phyloP scores from a whole-genome alignment of 1,140 invertebrate genomes.

The Halesus radiatus region DNA sequence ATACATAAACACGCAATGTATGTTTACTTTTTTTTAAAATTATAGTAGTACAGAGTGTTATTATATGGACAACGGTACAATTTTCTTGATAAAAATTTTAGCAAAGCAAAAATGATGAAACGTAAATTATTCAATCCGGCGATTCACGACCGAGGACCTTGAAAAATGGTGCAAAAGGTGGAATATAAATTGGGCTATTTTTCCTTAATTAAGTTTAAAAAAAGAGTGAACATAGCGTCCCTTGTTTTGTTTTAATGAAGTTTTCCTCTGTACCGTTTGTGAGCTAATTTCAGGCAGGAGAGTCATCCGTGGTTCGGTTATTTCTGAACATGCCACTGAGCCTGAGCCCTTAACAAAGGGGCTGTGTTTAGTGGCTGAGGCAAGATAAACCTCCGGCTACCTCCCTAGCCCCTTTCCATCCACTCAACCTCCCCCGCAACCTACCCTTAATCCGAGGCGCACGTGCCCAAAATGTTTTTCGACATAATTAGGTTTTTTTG shows the following conservation, averaged over 20 bases:
- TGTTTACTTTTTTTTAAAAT: too few relatives aligned
- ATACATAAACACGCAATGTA: too few relatives aligned
- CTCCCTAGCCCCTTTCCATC: not conserved
- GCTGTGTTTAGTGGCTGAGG: slow-evolving; percentile 13
- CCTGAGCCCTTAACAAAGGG: not conserved
- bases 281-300: slow-evolving; percentile 11
- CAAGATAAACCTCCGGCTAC: not conserved
- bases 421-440: not conserved
- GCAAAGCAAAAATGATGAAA: too few relatives aligned
- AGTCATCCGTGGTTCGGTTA: slow-evolving; percentile 23
- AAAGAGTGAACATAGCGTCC: not conserved
- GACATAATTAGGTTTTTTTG: not conserved
- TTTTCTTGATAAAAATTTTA: too few relatives aligned
- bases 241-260: slow-evolving; percentile 5
- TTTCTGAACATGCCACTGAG: slow-evolving; percentile 10
- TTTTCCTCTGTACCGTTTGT: not conserved
- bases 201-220: not conserved
- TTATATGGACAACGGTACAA: too few relatives aligned
- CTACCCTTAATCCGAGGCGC: not conserved
- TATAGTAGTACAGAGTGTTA: too few relatives aligned
- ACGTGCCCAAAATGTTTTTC: slow-evolving; percentile 23
- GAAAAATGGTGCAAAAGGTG: not conserved
- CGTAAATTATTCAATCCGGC: not conserved
- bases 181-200: too few relatives aligned
- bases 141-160: not conserved